These are phyloP conservation scores for Sweltsa coloradensis DNA, from an alignment of 1,140 invertebrate species.

Conservation along the genomic window DNA sequence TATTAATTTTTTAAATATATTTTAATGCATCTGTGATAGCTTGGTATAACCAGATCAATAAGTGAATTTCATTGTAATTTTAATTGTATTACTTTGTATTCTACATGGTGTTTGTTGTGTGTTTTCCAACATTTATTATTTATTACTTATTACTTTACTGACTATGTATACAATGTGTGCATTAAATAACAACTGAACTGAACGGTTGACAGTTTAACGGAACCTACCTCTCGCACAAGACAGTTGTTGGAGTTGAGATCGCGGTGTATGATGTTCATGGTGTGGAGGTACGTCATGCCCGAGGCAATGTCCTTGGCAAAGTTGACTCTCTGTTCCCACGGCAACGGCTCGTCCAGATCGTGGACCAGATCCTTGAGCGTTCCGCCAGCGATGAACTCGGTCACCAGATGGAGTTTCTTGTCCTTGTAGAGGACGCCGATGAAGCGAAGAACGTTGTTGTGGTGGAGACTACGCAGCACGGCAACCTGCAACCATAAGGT, in stretches of 20 bases:
- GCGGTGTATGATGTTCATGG: conserved; percentile 87
- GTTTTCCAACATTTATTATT: too few species aligned
- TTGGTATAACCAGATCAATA: too few species aligned
- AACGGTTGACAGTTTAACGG: too few species aligned
- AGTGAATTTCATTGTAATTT: too few species aligned
- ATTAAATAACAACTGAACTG: too few species aligned
- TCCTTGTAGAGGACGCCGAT: conserved; percentile 91
- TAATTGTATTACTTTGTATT: too few species aligned
- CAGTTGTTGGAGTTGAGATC: conserved; percentile 96
- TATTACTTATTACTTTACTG: too few species aligned
- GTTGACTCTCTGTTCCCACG: conserved; percentile 70
- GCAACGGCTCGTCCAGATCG: conserved; percentile 50
- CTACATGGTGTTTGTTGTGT: too few species aligned
- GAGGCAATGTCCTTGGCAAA: conserved; percentile 85
- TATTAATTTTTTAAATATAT: too few species aligned
- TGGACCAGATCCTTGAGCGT: conserved; percentile 77
- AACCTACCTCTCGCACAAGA: conserved; percentile 63
- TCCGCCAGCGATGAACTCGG: conserved; percentile 83
- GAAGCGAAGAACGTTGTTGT: conserved; percentile 83
- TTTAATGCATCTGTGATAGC: too few species aligned
- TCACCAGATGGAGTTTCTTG: conserved; percentile 79
- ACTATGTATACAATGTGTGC: too few species aligned
- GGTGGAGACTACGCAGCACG: conserved; percentile 72
- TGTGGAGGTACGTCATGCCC: conserved; percentile 89
- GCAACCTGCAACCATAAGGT: conserved; percentile 52